phyloP scores from a whole-genome alignment of 2,888 invertebrate genomes.

The Tyria jacobaeae region DNA sequence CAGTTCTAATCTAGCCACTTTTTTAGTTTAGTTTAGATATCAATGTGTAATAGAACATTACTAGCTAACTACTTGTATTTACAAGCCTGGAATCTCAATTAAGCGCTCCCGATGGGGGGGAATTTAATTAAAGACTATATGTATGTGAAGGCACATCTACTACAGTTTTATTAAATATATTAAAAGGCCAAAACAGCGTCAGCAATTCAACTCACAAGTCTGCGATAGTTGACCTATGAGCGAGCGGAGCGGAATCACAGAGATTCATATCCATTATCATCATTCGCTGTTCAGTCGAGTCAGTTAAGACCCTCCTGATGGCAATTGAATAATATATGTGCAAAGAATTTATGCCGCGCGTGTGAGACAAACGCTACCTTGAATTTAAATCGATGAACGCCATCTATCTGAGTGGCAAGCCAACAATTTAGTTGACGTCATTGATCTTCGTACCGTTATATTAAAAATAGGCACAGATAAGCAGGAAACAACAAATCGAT shows the following conservation, averaged over 20 bases:
- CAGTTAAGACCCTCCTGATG: slow-evolving; percentile 82
- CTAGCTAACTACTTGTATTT: too few species aligned
- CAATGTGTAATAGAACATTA: too few species aligned
- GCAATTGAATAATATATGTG: slow-evolving; percentile 36
- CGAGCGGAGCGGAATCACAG: slow-evolving; percentile 72
- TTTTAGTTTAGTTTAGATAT: too few species aligned
- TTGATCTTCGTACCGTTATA: slow-evolving; percentile 60
- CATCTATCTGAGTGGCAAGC: slow-evolving; percentile 50
- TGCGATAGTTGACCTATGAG: slow-evolving; percentile 77
- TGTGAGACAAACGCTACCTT: slow-evolving; percentile 46
- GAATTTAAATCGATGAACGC: slow-evolving; percentile 48
- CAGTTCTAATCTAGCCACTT: too few species aligned
- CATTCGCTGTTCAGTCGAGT: slow-evolving; percentile 85
- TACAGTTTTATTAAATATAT: too few species aligned
- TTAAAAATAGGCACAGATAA: slow-evolving; percentile 33
- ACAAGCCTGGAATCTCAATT: too few species aligned
- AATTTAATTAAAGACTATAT: too few species aligned
- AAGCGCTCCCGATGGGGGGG: too few species aligned
- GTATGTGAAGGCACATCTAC: too few species aligned
- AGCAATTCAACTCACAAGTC: slow-evolving; percentile 69
- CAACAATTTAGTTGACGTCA: slow-evolving; percentile 53
- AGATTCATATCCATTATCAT: slow-evolving; percentile 74
- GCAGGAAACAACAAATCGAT: neutral
- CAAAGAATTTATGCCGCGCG: neutral
- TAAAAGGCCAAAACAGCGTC: slow-evolving; percentile 71